A percentile compares a stretch with the other conserved stretches of the same genome.
These are phyloP conservation scores for Seriola quinqueradiata DNA, from an alignment of 2,113 vertebrate genomes.

Conservation along the genomic window DNA sequence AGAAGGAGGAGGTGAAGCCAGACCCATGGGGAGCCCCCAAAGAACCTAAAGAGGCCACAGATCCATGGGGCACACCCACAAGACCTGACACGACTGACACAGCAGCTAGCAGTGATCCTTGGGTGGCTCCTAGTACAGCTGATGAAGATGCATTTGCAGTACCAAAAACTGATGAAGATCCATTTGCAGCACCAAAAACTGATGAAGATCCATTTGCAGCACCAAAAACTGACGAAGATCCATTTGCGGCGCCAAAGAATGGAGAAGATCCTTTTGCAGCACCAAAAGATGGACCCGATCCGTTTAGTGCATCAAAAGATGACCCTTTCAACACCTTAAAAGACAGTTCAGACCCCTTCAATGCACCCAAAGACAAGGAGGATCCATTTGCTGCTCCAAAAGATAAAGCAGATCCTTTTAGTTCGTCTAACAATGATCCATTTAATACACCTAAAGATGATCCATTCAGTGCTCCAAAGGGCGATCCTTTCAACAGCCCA, in stretches of 20 bases:
- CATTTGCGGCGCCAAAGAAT: conserved; percentile 17
- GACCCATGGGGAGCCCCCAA: conserved; percentile 56
- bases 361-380: conserved; percentile 39
- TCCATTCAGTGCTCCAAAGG: conserved; percentile 27
- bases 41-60: conserved; percentile 61
- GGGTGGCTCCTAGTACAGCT: conserved; percentile 68
- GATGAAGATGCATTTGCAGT: conserved; percentile 52
- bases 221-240: conserved; percentile 38
- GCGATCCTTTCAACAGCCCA: conserved; percentile 31
- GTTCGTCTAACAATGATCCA: conserved; percentile 37
- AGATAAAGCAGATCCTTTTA: conserved; percentile 47
- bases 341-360: conserved; percentile 24
- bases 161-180: conserved; percentile 13
- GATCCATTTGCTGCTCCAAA: conserved; percentile 36
- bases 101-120: conserved; percentile 57
- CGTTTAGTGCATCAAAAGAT: conserved; percentile 52
- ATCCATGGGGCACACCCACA: conserved; percentile 63
- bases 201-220: conserved; percentile 50
- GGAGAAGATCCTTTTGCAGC: conserved; percentile 7
- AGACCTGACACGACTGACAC: conserved; percentile 48
- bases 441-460: conserved; percentile 43
- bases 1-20: conserved; percentile 27
- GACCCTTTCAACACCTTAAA: conserved; percentile 32
- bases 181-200: conserved; percentile 27
- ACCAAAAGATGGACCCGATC: conserved; percentile 48